phyloP scores from a whole-genome alignment of 2,113 vertebrate genomes.

The Tachycineta bicolor region DNA sequence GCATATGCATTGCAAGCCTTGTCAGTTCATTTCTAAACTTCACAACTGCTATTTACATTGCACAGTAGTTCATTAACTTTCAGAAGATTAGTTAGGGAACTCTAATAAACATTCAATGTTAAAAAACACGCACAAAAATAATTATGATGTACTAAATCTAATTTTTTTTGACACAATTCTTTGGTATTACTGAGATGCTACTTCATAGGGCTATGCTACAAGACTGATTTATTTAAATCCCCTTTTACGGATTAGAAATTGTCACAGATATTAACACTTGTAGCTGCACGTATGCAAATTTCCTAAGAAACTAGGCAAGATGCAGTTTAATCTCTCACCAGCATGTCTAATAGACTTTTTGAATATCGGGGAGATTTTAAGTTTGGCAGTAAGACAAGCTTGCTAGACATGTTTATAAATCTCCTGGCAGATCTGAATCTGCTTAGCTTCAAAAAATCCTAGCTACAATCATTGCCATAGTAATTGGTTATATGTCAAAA shows the following conservation, averaged over 20 bases:
- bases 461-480: conserved; percentile 24
- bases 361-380: conserved; percentile 43
- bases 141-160: background rate
- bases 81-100: background rate
- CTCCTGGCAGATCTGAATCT: conserved; percentile 42
- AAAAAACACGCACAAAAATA: background rate
- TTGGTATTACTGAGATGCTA: background rate
- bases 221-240: conserved; percentile 13
- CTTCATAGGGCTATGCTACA: background rate
- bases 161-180: background rate
- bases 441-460: conserved; percentile 37
- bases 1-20: background rate
- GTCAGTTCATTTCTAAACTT: background rate
- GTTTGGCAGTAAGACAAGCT: conserved; percentile 48
- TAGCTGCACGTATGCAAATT: background rate
- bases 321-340: conserved; percentile 28
- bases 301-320: conserved; percentile 7
- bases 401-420: conserved; percentile 49
- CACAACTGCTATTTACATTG: background rate
- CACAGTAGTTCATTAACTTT: background rate
- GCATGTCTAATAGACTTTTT: conserved; percentile 34
- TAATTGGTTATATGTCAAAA: conserved; percentile 51
- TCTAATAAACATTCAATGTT: background rate
- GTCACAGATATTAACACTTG: conserved; percentile 12
- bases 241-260: conserved; percentile 14